Percentiles rank a stretch among this genome's conserved stretches.
phyloP scores from a whole-genome alignment of 2,797 vertebrate species.

The Urosaurus nigricauda region DNA sequence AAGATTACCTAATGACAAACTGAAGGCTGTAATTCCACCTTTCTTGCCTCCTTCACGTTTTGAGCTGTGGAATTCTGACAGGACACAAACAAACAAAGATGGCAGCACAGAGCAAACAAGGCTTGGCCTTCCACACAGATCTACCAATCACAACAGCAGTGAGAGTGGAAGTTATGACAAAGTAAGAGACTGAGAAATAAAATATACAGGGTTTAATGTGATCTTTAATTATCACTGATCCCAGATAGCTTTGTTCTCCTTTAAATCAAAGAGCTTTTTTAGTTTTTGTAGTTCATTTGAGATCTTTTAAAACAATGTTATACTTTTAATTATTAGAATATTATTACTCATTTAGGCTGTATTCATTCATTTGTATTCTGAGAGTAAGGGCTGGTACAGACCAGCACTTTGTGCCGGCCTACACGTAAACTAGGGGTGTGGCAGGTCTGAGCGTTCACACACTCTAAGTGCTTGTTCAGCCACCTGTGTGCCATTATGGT shows the following conservation, averaged over 20 bases:
- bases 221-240: neutral
- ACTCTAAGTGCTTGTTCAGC: too few species aligned
- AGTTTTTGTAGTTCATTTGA: neutral
- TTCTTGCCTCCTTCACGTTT: conserved; percentile 97
- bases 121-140: conserved; percentile 87
- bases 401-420: too few species aligned
- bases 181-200: conserved; percentile 78
- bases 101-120: conserved; percentile 86
- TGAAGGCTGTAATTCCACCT: conserved; percentile 97
- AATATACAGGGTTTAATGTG: neutral
- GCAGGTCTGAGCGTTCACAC: too few species aligned
- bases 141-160: conserved; percentile 82
- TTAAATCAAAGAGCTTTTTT: neutral
- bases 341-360: neutral
- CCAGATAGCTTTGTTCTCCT: neutral
- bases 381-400: too few species aligned
- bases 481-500: too few species aligned
- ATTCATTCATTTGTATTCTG: neutral
- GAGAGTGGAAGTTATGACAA: conserved; percentile 89
- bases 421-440: too few species aligned
- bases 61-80: conserved; percentile 94
- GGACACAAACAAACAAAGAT: conserved; percentile 83
- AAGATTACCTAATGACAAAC: conserved; percentile 92
- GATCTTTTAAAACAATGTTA: neutral
- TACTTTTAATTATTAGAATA: neutral